Evolutionary conservation across 2,113 vertebrate genomes (phyloP).

Genomic region (Labeo rohita): DNA sequence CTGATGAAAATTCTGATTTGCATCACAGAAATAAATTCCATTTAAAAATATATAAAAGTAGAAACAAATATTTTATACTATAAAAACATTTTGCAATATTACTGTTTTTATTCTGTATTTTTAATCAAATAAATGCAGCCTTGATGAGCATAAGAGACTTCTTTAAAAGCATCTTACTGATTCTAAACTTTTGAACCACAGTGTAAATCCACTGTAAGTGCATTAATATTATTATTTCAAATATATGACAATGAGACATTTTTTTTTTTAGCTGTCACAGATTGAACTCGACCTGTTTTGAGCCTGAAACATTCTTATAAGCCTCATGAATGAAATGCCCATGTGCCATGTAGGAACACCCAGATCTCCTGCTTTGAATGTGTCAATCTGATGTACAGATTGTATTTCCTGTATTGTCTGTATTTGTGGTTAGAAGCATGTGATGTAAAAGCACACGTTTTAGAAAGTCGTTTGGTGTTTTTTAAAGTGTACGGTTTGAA

Average conservation of each 20-base stretch:
- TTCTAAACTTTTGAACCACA: too few species aligned
- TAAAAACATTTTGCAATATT: too few species aligned
- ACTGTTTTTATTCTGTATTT: too few species aligned
- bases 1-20: too few species aligned
- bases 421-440: conserved; percentile 85
- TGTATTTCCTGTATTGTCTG: conserved; percentile 79
- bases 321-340: conserved; percentile 44
- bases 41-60: too few species aligned
- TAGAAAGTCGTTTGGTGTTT: conserved; percentile 81
- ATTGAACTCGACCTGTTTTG: neutral
- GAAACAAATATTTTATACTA: too few species aligned
- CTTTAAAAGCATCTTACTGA: too few species aligned
- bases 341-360: conserved; percentile 67
- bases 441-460: conserved; percentile 81
- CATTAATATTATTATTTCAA: neutral
- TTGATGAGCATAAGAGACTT: too few species aligned
- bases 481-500: conserved; percentile 63
- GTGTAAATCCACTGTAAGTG: neutral
- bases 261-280: neutral
- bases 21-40: too few species aligned
- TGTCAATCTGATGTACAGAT: conserved; percentile 88
- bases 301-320: conserved; percentile 55
- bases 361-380: conserved; percentile 75
- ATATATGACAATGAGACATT: too few species aligned
- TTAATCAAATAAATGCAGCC: too few species aligned